A percentile compares a stretch with the other conserved stretches of the same genome.
These are phyloP conservation scores for Eriocheir sinensis DNA, from an alignment of 1,140 invertebrate species.

Conservation along the genomic window DNA sequence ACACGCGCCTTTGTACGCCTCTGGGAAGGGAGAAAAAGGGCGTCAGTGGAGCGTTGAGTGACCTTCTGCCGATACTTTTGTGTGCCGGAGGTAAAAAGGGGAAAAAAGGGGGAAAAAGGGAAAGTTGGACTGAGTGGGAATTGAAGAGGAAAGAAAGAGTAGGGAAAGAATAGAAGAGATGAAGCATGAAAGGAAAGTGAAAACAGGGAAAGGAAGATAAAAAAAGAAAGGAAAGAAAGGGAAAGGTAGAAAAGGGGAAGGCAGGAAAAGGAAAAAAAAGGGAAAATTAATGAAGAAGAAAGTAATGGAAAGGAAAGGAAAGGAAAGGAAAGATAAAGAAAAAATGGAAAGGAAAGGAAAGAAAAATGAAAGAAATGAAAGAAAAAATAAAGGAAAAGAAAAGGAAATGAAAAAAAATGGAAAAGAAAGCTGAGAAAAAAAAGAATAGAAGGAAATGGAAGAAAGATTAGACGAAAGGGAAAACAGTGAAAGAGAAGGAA, in stretches of 20 bases:
- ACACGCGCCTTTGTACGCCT: neutral
- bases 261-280: neutral
- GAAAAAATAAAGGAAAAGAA: neutral
- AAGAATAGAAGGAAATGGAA: no score
- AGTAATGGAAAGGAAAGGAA: neutral
- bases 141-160: no score
- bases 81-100: neutral
- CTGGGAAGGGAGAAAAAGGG: no score
- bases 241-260: neutral
- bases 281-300: neutral
- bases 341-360: neutral
- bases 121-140: no score
- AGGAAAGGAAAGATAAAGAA: neutral
- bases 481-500: neutral
- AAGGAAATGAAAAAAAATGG: no score
- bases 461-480: neutral
- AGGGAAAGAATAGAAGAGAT: neutral
- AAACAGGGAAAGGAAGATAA: conserved; percentile 8
- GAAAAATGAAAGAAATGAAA: neutral
- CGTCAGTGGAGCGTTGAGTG: neutral
- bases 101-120: neutral
- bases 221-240: conserved; percentile 29
- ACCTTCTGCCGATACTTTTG: conserved; percentile 22
- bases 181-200: neutral
- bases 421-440: no score